A percentile compares a stretch with the other conserved stretches of the same genome.
Evolutionary conservation across 2,888 invertebrate species (phyloP).

Genomic region (Pseudolycoriella hygida): DNA sequence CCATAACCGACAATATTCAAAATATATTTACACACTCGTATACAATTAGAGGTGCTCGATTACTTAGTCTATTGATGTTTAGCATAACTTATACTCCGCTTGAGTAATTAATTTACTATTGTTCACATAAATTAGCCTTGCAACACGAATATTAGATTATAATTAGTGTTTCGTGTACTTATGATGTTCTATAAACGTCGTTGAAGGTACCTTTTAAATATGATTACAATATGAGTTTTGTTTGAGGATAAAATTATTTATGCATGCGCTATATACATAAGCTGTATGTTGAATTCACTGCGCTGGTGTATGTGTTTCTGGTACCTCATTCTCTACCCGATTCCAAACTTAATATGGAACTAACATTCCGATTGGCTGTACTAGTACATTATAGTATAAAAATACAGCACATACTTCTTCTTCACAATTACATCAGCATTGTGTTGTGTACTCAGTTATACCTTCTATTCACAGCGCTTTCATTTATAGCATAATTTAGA

Average conservation of each 20-base stretch:
- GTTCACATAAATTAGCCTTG: conserved; percentile 25
- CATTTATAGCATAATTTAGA: not conserved
- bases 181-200: conserved; percentile 3
- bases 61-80: conserved; percentile 14
- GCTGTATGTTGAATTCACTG: not conserved
- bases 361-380: no score
- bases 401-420: not conserved
- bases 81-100: conserved; percentile 25
- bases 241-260: conserved; percentile 4
- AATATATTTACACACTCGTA: not conserved
- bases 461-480: not conserved
- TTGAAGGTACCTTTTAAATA: conserved; percentile 2
- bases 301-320: not conserved
- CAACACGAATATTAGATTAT: conserved; percentile 12
- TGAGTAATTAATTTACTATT: conserved; percentile 28
- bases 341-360: no score
- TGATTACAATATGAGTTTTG: conserved; percentile 4
- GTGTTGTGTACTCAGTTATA: not conserved
- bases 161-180: conserved; percentile 8
- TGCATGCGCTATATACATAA: not conserved
- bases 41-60: conserved; percentile 1
- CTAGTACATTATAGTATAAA: not conserved
- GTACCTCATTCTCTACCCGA: not conserved
- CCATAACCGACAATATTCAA: not conserved
- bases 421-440: not conserved